phyloP scores from a whole-genome alignment of 1,140 invertebrate genomes.

The Venustaconcha ellipsiformis region DNA sequence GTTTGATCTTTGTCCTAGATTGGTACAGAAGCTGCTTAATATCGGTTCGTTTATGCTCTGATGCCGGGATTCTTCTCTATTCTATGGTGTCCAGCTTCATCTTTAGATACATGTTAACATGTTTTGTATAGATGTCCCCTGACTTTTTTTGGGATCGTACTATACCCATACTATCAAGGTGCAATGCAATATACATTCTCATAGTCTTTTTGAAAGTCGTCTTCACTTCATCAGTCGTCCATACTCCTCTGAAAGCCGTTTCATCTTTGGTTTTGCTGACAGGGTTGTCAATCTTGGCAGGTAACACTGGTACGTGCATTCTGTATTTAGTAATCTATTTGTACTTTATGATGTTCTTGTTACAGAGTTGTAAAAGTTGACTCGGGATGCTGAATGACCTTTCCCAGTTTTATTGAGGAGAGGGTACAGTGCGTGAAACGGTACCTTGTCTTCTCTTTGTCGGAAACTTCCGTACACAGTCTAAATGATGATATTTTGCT shows the following conservation, averaged over 20 bases:
- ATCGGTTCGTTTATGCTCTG: slow-evolving; percentile 30
- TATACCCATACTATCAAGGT: slow-evolving; percentile 2
- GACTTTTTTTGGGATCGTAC: background rate
- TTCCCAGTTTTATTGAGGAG: slow-evolving; percentile 10
- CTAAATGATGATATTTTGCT: slow-evolving; percentile 3
- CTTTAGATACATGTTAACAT: slow-evolving; percentile 41
- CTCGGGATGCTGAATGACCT: background rate
- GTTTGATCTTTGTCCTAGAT: slow-evolving; percentile 17
- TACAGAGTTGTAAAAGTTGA: slow-evolving; percentile 8
- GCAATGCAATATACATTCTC: slow-evolving; percentile 7
- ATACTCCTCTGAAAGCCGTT: background rate
- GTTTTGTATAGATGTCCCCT: slow-evolving; percentile 25
- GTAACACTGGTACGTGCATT: slow-evolving; percentile 6
- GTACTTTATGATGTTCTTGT: slow-evolving; percentile 12
- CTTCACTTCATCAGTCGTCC: slow-evolving; percentile 15
- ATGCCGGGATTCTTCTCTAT: slow-evolving; percentile 62
- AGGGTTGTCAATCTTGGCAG: slow-evolving; percentile 1
- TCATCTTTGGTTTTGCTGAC: slow-evolving; percentile 9
- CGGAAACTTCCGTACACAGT: slow-evolving; percentile 6
- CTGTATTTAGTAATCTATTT: background rate
- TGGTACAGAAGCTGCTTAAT: slow-evolving; percentile 33
- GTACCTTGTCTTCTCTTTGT: slow-evolving; percentile 2
- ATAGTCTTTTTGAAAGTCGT: slow-evolving; percentile 1
- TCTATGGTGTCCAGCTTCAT: slow-evolving; percentile 47
- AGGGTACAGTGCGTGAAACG: slow-evolving; percentile 4